Evolutionary conservation across 2,797 vertebrate genomes (phyloP).

Genomic region (Cyclura pinguis): DNA sequence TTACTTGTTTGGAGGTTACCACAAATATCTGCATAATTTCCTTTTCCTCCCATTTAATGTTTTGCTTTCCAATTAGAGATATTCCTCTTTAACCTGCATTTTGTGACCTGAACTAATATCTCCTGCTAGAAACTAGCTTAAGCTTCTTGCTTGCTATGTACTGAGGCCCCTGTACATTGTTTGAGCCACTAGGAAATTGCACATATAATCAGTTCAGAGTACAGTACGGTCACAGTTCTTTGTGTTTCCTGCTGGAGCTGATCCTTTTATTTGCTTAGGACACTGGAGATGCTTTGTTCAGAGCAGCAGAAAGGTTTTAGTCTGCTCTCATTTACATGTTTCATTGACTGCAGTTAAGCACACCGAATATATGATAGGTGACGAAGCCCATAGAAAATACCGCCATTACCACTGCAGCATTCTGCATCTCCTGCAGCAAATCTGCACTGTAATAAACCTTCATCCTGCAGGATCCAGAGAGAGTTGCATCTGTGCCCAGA

Average conservation of each 20-base stretch:
- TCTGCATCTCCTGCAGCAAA: conserved; percentile 67
- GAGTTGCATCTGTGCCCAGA: conserved; percentile 1
- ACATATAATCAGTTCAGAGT: conserved; percentile 67
- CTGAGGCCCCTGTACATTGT: conserved; percentile 35
- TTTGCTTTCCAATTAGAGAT: conserved; percentile 48
- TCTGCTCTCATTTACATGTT: conserved; percentile 75
- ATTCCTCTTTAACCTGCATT: conserved; percentile 44
- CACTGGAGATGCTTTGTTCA: conserved; percentile 73
- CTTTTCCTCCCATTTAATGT: conserved; percentile 49
- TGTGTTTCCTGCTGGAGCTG: conserved; percentile 66
- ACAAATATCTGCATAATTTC: conserved; percentile 43
- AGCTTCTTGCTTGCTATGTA: conserved; percentile 23
- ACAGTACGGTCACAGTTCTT: conserved; percentile 71
- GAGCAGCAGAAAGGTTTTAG: conserved; percentile 70
- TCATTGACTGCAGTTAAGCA: conserved; percentile 71
- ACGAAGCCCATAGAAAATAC: conserved; percentile 53
- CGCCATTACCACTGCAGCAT: conserved; percentile 62
- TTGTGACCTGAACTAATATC: conserved; percentile 45
- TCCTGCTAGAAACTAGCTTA: conserved; percentile 23
- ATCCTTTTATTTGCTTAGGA: conserved; percentile 80
- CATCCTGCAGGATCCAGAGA: conserved; percentile 60
- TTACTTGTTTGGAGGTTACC: conserved; percentile 59
- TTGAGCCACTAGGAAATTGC: conserved; percentile 69
- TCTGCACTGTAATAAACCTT: conserved; percentile 66
- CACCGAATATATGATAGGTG: conserved; percentile 64